These are phyloP conservation scores for Mormyrops attenuatus DNA, from an alignment of 2,797 vertebrate species.

Conservation along the genomic window DNA sequence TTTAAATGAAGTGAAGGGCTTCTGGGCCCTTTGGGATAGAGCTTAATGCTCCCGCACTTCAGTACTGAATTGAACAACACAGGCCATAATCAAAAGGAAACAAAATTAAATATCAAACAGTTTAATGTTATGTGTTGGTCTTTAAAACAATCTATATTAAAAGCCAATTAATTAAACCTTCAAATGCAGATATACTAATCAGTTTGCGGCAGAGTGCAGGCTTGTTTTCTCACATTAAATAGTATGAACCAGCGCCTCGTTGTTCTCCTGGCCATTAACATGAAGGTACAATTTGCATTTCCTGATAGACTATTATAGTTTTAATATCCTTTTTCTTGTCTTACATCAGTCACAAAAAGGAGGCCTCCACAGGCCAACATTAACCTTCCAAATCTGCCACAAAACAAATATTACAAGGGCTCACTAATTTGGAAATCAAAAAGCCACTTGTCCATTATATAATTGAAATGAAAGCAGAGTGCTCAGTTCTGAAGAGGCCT, in stretches of 20 bases:
- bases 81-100: slow-evolving; percentile 69
- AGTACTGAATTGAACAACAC: slow-evolving; percentile 55
- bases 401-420: slow-evolving; percentile 98
- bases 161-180: slow-evolving; percentile 85
- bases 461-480: slow-evolving; percentile 97
- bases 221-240: slow-evolving; percentile 67
- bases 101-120: slow-evolving; percentile 80
- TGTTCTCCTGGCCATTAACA: slow-evolving; percentile 74
- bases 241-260: slow-evolving; percentile 60
- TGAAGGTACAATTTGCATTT: slow-evolving; percentile 85
- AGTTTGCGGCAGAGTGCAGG: slow-evolving; percentile 61
- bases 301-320: slow-evolving; percentile 78
- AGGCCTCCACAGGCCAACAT: slow-evolving; percentile 90
- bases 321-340: slow-evolving; percentile 71
- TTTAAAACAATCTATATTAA: slow-evolving; percentile 74
- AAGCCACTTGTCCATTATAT: slow-evolving; percentile 98
- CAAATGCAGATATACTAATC: slow-evolving; percentile 65
- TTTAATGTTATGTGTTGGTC: slow-evolving; percentile 77
- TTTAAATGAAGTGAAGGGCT: slow-evolving; percentile 67
- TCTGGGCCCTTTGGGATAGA: slow-evolving; percentile 62
- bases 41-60: slow-evolving; percentile 56
- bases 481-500: slow-evolving; percentile 92
- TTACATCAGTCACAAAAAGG: slow-evolving; percentile 83
- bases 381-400: slow-evolving; percentile 95
- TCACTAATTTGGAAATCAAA: slow-evolving; percentile 99